Evolutionary conservation across 2,113 vertebrate species (phyloP).

Genomic region (Megalops atlanticus): DNA sequence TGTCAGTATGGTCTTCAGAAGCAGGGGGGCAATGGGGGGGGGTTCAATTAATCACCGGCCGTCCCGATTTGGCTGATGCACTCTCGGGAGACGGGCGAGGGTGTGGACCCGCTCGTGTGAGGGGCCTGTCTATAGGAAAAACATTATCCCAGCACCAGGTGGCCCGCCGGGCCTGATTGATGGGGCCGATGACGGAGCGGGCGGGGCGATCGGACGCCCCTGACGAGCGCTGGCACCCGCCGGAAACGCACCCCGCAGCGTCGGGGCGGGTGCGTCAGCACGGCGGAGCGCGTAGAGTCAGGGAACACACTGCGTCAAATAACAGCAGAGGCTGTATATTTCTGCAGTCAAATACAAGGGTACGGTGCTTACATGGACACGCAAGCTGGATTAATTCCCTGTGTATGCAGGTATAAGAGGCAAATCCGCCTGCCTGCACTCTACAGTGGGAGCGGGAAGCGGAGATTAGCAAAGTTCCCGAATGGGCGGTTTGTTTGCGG

Average conservation of each 20-base stretch:
- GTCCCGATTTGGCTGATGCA: constrained; percentile 79
- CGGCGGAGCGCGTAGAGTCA: not conserved
- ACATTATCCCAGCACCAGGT: constrained; percentile 73
- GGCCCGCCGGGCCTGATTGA: constrained; percentile 66
- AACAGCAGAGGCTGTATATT: not conserved
- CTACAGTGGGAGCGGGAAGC: not conserved
- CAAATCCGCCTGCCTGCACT: not conserved
- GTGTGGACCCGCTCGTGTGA: constrained; percentile 69
- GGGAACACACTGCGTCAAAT: not conserved
- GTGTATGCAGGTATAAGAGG: not conserved
- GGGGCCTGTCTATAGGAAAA: constrained; percentile 81
- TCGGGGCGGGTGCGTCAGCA: not conserved
- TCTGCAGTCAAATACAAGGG: not conserved
- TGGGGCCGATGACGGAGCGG: constrained; percentile 37
- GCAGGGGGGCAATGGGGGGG: too few species aligned
- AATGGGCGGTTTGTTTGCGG: not conserved
- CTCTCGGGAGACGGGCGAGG: constrained; percentile 57
- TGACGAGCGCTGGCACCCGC: not conserved
- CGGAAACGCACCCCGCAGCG: not conserved
- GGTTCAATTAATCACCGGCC: constrained; percentile 76
- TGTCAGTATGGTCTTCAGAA: constrained; percentile 11
- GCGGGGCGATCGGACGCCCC: not conserved
- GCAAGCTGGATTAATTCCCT: not conserved
- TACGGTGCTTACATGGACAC: not conserved
- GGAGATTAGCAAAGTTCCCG: constrained; percentile 2